These are phyloP conservation scores for Lepidurus arcticus DNA, from an alignment of 1,140 invertebrate genomes.

Conservation along the genomic window DNA sequence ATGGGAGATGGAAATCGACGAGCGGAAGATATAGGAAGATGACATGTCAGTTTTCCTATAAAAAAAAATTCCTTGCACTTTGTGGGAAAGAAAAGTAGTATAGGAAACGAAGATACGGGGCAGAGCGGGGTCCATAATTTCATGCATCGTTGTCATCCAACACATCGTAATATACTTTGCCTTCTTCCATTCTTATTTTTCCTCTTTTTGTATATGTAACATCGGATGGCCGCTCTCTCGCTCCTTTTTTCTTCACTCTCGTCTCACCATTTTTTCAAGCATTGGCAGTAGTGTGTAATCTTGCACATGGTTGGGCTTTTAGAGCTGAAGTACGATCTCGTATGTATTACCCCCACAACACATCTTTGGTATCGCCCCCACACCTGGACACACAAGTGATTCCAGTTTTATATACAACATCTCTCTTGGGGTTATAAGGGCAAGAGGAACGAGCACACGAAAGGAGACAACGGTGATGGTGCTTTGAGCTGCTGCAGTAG, in stretches of 20 bases:
- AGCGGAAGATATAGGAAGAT: slow-evolving; percentile 10
- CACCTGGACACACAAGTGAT: neutral
- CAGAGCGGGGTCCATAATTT: neutral
- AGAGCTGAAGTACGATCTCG: neutral
- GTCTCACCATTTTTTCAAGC: neutral
- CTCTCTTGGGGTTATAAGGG: neutral
- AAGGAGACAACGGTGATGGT: neutral
- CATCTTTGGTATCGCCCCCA: neutral
- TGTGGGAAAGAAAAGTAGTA: neutral
- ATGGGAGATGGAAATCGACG: neutral
- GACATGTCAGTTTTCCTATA: neutral
- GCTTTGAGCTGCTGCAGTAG: neutral
- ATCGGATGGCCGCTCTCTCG: neutral
- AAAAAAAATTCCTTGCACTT: neutral
- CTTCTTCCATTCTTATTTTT: neutral
- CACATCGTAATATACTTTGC: neutral
- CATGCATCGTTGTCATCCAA: slow-evolving; percentile 15
- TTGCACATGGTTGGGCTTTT: neutral
- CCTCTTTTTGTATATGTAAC: neutral
- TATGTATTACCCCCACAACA: neutral
- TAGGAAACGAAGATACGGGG: neutral
- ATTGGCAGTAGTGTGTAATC: neutral
- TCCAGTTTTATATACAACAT: neutral
- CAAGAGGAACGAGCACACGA: neutral
- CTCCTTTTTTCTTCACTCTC: neutral